These are phyloP conservation scores for Oncorhynchus tshawytscha DNA, from an alignment of 2,113 vertebrate species.

Conservation along the genomic window DNA sequence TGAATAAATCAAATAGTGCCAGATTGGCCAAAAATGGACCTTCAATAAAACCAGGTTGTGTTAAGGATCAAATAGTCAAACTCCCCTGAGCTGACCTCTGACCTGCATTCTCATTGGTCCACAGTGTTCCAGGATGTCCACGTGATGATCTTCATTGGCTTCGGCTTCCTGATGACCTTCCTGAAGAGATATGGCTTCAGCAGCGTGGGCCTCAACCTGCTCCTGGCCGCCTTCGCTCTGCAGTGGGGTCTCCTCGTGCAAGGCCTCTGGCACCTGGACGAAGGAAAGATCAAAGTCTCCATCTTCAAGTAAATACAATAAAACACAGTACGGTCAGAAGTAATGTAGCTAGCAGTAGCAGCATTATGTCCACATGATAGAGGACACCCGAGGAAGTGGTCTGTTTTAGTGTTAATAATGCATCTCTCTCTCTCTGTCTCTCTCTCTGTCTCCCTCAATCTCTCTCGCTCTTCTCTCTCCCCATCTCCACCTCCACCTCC, in stretches of 20 bases:
- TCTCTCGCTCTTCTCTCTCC: too few relatives aligned
- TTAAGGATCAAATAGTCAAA: too few relatives aligned
- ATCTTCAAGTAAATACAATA: conserved; percentile 71
- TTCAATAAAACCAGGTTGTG: too few relatives aligned
- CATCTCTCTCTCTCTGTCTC: background rate
- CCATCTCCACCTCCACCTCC: background rate
- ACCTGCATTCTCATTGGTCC: conserved; percentile 64
- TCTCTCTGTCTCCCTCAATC: too few relatives aligned
- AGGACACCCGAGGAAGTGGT: too few relatives aligned
- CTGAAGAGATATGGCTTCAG: conserved; percentile 93
- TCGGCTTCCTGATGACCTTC: conserved; percentile 98
- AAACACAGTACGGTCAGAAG: background rate
- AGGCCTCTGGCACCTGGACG: conserved; percentile 73
- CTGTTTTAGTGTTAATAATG: background rate
- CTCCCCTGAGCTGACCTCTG: conserved; percentile 23
- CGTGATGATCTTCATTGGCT: conserved; percentile 96
- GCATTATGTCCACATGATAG: too few relatives aligned
- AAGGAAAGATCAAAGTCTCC: conserved; percentile 68
- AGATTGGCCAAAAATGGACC: too few relatives aligned
- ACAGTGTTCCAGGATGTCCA: conserved; percentile 96
- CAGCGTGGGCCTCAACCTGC: conserved; percentile 87
- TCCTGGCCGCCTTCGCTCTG: conserved; percentile 90
- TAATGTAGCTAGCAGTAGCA: background rate
- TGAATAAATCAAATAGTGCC: too few relatives aligned
- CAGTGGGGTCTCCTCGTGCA: conserved; percentile 89